Conservation (phyloP, 2,113 vertebrate genomes). For the Crypturellus undulatus region DNA sequence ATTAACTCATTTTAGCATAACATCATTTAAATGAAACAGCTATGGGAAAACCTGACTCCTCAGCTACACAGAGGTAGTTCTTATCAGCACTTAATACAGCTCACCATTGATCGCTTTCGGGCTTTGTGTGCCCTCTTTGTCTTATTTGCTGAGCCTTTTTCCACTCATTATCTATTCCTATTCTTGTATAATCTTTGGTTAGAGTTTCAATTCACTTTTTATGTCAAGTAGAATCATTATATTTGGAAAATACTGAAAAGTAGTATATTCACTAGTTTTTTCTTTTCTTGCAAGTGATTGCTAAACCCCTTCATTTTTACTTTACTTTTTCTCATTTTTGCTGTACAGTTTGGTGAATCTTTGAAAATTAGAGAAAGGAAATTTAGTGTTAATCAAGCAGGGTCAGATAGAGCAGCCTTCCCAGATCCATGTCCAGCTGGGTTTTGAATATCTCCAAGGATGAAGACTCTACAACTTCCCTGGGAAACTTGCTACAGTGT, state of each 20-base stretch:
- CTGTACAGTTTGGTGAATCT: background rate
- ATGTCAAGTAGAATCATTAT: background rate
- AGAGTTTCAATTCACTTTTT: background rate
- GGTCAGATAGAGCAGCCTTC: background rate
- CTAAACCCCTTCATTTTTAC: background rate
- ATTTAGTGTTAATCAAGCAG: background rate
- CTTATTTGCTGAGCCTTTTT: background rate
- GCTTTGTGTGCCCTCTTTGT: background rate
- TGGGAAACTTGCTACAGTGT: background rate
- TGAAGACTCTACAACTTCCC: background rate
- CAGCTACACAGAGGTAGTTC: background rate
- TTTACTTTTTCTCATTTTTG: background rate
- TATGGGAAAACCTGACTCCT: background rate
- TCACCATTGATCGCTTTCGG: background rate
- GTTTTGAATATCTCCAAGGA: background rate
- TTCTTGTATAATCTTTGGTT: background rate
- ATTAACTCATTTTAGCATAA: background rate
- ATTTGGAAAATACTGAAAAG: background rate
- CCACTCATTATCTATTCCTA: background rate
- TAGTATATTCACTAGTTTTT: background rate
- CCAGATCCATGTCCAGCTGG: too few relatives aligned
- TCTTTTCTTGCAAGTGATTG: background rate
- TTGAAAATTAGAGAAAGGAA: background rate
- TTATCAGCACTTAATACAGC: fast-evolving
- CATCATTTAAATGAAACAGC: background rate